Evolutionary conservation across 1,140 invertebrate species (phyloP).

Genomic region (Anagrus nilaparvatae): DNA sequence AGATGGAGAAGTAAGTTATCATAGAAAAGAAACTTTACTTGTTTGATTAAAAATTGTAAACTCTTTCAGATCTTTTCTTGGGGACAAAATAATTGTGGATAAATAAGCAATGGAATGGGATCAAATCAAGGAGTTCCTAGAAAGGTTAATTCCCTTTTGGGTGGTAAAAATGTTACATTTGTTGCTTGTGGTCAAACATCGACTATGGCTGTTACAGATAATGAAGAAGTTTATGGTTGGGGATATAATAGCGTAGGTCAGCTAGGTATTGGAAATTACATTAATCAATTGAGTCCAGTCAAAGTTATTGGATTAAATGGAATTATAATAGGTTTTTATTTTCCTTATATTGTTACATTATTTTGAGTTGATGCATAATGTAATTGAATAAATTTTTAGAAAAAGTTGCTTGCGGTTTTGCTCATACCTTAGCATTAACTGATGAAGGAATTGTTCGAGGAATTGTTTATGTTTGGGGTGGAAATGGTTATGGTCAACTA

Average conservation of each 20-base stretch:
- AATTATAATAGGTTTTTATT: conserved; percentile 44
- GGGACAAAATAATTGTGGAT: conserved; percentile 60
- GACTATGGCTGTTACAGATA: conserved; percentile 51
- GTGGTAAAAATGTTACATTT: conserved; percentile 41
- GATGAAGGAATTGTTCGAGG: conserved; percentile 52
- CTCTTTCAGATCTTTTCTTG: conserved; percentile 50
- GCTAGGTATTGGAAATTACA: conserved; percentile 54
- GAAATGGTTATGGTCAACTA: conserved; percentile 54
- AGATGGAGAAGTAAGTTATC: conserved; percentile 46
- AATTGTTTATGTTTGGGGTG: conserved; percentile 62
- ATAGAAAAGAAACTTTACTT: not conserved
- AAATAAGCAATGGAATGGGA: conserved; percentile 53
- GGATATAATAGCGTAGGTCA: conserved; percentile 61
- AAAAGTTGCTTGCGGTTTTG: conserved; percentile 56
- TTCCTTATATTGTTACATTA: not conserved
- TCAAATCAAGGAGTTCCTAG: conserved; percentile 53
- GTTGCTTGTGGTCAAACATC: conserved; percentile 58
- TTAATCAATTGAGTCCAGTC: conserved; percentile 50
- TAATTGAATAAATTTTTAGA: conserved; percentile 25
- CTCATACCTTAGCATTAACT: conserved; percentile 54
- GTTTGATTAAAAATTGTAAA: conserved; percentile 7
- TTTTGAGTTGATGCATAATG: too few relatives aligned
- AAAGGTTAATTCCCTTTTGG: conserved; percentile 45
- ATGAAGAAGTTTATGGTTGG: conserved; percentile 59
- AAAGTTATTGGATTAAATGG: conserved; percentile 41